phyloP scores from a whole-genome alignment of 2,113 vertebrate species.

The Chamaea fasciata region DNA sequence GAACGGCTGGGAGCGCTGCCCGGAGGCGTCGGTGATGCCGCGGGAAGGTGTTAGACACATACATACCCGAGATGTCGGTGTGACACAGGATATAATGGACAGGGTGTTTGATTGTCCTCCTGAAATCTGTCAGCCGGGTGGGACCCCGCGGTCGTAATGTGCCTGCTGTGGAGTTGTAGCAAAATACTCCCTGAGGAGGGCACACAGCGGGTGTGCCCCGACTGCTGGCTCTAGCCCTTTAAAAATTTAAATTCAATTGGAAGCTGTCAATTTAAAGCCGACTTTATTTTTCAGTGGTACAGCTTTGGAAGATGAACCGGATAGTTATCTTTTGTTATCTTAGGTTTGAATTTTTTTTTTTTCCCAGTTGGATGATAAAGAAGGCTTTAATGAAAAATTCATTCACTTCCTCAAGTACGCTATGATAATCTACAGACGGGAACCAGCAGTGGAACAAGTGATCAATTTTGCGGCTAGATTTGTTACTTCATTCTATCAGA shows the following conservation, averaged over 20 bases:
- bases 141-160: not conserved
- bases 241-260: not conserved
- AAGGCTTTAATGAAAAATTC: conserved; percentile 85
- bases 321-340: not conserved
- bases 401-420: conserved; percentile 86
- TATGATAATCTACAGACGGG: conserved; percentile 89
- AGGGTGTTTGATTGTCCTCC: not conserved
- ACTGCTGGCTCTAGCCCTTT: not conserved
- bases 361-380: conserved; percentile 82
- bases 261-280: not conserved
- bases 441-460: conserved; percentile 85
- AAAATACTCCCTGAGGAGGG: too few relatives aligned
- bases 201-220: not conserved
- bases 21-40: rapidly evolving
- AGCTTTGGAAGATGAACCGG: not conserved
- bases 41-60: not conserved
- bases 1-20: not conserved
- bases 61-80: not conserved
- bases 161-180: not conserved
- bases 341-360: not conserved
- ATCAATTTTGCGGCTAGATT: conserved; percentile 90
- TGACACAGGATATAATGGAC: not conserved
- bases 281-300: not conserved
- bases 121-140: not conserved
- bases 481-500: conserved; percentile 81